Base-by-base conservation (phyloP, 2,113 vertebrate genomes). In the Ancistrus triradiatus region DNA sequence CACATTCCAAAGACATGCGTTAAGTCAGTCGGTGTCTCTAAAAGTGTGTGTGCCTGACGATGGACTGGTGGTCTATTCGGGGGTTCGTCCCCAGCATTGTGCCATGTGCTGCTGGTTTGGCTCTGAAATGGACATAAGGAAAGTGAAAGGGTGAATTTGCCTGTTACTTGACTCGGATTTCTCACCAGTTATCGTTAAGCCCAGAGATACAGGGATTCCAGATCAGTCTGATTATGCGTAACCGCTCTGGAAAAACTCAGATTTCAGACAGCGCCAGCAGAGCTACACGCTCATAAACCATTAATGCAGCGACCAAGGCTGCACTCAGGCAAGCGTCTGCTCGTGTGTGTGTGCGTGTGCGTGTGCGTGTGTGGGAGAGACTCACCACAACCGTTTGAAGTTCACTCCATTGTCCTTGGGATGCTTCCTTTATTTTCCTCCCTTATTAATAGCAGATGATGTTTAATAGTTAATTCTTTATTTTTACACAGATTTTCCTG, bases 391-490 rank as follows among this genome's bases (percentile, higher is more conserved):
- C 17, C 53, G 56, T 68, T 73, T 68, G 64, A 73, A 63, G 55
- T 51, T 59, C 47, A 13, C 59, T 67, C 62, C 3, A 57, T 65
- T 57, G 64, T 68, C 70, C 51, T 66, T 68, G 59, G 27, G 51
- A 68, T 57, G 58, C 64, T 72, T 58, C 59, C 46, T 67, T 72
- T 58, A 62, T 46, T 38, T 62, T 50, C 38, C 43, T 57, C 63
- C 51, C 58, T 57, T 58, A 58, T 43, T 24, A 56, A 38, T 22
- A 40, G 21, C 11, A 40, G 3, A 56, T 38, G 33, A 38, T 18
- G 35, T 37, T 56, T 38, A 22, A 56, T 56, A 38, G 13, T 56
- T 56, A 44, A 59, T n/a, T n/a, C n/a, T n/a, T n/a, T 44, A 13
- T 37, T 37, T 37, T 9, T 13, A 37, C 9, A 37, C 35, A 8